Conservation (phyloP, 2,888 invertebrate species). For the Caenorhabditis sp. region DNA sequence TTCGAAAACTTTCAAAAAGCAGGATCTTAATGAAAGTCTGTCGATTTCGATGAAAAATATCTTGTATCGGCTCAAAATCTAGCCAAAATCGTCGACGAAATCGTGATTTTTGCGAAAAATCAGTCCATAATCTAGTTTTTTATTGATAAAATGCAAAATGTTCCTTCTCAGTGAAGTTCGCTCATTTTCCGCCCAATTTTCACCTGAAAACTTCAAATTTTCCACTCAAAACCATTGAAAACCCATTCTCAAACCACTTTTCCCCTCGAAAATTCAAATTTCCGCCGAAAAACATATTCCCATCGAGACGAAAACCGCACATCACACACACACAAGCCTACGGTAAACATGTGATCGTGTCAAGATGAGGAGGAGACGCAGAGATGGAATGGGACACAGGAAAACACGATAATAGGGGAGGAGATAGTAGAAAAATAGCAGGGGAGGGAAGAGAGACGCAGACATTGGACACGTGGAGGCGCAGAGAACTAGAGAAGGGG, state of each 20-base stretch:
- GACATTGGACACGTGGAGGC: constrained; percentile 9
- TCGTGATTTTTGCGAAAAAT: no score
- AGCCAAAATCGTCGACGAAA: no score
- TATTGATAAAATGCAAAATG: no score
- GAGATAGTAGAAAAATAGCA: constrained; percentile 17
- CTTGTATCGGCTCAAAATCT: no score
- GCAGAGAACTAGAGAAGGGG: constrained; percentile 15
- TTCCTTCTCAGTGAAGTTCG: no score
- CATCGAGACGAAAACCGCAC: background rate
- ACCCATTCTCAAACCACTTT: background rate
- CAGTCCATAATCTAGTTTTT: no score
- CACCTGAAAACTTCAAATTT: background rate
- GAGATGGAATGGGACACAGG: background rate
- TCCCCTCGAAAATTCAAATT: background rate
- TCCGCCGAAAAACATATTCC: background rate
- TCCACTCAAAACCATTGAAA: no score
- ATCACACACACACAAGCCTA: constrained; percentile 13
- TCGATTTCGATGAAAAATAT: no score
- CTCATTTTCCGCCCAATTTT: background rate
- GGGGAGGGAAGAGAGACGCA: constrained; percentile 8
- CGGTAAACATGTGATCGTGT: constrained; percentile 48
- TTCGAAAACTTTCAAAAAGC: no score
- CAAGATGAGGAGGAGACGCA: background rate
- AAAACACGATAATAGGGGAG: background rate
- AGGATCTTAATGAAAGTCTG: no score